Percentiles rank a stretch among this genome's conserved stretches.
Evolutionary conservation across 2,113 vertebrate genomes (phyloP).

Genomic region (Sarotherodon lohbergeri): DNA sequence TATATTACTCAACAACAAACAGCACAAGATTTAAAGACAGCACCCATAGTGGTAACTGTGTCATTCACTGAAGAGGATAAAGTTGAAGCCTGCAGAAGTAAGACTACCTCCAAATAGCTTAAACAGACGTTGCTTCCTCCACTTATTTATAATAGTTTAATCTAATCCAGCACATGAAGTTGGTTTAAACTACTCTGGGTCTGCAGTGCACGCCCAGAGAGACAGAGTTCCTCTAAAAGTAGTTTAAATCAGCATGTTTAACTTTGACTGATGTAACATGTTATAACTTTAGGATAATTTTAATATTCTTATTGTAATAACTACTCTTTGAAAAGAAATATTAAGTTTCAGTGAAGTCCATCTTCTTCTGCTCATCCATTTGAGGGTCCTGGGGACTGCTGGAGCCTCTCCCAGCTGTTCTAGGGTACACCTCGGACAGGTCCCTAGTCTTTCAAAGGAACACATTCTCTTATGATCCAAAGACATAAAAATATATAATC

Average conservation of each 20-base stretch:
- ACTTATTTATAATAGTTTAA: background rate
- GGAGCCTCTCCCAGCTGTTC: background rate
- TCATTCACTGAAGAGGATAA: constrained; percentile 2
- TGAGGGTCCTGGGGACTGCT: background rate
- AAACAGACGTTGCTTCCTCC: background rate
- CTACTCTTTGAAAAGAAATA: background rate
- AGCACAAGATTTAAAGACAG: background rate
- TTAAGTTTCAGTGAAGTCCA: background rate
- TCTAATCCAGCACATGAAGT: background rate
- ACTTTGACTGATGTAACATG: background rate
- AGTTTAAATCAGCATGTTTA: background rate
- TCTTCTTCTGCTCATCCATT: background rate
- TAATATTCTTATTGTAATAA: background rate
- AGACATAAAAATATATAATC: background rate
- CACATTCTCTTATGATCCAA: background rate
- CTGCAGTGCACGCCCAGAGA: background rate
- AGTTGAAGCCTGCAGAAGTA: background rate
- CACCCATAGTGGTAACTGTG: background rate
- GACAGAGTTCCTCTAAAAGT: background rate
- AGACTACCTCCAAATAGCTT: background rate
- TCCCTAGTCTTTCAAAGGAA: background rate
- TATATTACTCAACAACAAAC: background rate
- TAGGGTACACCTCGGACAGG: background rate
- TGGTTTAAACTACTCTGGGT: background rate
- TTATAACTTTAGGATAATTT: background rate